Conservation (phyloP, 2,888 invertebrate species). For the Limnephilus rhombicus region DNA sequence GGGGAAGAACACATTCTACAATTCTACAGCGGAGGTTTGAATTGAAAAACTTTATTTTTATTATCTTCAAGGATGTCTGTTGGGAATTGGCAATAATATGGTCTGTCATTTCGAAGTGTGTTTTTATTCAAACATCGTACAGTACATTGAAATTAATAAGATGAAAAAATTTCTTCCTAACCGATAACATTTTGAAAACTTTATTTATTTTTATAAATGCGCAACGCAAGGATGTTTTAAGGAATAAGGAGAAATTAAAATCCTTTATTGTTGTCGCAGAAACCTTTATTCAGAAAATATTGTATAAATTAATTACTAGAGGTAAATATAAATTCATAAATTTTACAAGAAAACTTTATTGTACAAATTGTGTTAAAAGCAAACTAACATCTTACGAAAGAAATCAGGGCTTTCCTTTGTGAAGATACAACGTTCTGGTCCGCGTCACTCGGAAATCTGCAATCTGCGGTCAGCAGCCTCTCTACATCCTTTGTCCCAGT, state of each 20-base stretch:
- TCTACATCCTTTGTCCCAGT: not conserved
- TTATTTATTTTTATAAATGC: slow-evolving; percentile 31
- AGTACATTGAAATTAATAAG: slow-evolving; percentile 26
- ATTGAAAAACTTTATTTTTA: not conserved
- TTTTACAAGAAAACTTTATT: slow-evolving; percentile 54
- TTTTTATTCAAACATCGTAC: slow-evolving; percentile 24
- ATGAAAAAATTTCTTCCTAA: slow-evolving; percentile 14
- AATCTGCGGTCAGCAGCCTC: not conserved
- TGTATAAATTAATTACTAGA: not conserved
- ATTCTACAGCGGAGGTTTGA: not conserved
- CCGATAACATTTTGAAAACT: slow-evolving; percentile 5
- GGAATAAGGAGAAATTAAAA: slow-evolving; percentile 64
- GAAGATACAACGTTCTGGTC: slow-evolving; percentile 2
- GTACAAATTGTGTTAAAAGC: slow-evolving; percentile 61
- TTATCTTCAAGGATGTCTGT: not conserved
- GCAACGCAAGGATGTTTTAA: slow-evolving; percentile 55
- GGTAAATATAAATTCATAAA: slow-evolving; percentile 51
- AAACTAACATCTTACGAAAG: slow-evolving; percentile 65
- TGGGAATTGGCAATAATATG: not conserved
- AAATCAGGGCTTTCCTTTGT: slow-evolving; percentile 49
- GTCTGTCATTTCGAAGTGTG: slow-evolving; percentile 9
- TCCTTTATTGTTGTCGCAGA: slow-evolving; percentile 60
- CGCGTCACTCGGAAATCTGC: not conserved
- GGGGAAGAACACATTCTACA: not conserved
- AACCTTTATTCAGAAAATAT: slow-evolving; percentile 60